phyloP scores from a whole-genome alignment of 2,797 vertebrate species.

The Pangasius macronema region DNA sequence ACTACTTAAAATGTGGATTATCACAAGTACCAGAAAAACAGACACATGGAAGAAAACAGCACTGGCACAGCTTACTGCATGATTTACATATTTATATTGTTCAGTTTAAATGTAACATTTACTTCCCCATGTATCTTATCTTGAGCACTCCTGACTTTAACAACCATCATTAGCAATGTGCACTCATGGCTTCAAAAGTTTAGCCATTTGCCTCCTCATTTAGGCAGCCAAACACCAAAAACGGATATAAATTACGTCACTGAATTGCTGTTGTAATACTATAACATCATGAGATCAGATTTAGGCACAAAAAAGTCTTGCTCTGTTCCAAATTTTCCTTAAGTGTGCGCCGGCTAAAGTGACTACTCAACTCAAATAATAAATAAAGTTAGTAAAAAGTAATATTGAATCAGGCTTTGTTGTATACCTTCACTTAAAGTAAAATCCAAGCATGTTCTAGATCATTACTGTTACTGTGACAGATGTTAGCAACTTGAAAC shows the following conservation, averaged over 20 bases:
- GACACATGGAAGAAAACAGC: slow-evolving; percentile 35
- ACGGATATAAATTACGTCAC: background rate
- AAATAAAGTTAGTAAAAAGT: background rate
- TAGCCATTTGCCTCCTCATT: background rate
- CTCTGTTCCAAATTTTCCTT: background rate
- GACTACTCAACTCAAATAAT: background rate
- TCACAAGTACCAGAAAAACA: background rate
- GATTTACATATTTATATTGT: slow-evolving; percentile 64
- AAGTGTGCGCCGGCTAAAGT: background rate
- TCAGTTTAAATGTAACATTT: slow-evolving; percentile 64
- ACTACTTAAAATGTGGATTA: background rate
- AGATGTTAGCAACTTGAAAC: slow-evolving; percentile 23
- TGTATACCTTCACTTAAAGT: slow-evolving; percentile 16
- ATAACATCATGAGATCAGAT: background rate
- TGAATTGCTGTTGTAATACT: background rate
- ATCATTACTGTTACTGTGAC: background rate
- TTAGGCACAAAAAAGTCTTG: background rate
- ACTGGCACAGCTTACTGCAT: slow-evolving; percentile 44
- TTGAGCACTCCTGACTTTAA: slow-evolving; percentile 63
- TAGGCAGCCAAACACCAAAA: background rate
- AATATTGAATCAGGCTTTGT: background rate
- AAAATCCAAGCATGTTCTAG: background rate
- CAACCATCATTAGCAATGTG: slow-evolving; percentile 56
- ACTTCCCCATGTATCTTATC: slow-evolving; percentile 53
- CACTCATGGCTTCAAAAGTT: slow-evolving; percentile 3